Percentiles rank a stretch among this genome's conserved stretches.
Evolutionary conservation across 1,140 invertebrate species (phyloP).

Genomic region (Drosophila pseudoobscura): DNA sequence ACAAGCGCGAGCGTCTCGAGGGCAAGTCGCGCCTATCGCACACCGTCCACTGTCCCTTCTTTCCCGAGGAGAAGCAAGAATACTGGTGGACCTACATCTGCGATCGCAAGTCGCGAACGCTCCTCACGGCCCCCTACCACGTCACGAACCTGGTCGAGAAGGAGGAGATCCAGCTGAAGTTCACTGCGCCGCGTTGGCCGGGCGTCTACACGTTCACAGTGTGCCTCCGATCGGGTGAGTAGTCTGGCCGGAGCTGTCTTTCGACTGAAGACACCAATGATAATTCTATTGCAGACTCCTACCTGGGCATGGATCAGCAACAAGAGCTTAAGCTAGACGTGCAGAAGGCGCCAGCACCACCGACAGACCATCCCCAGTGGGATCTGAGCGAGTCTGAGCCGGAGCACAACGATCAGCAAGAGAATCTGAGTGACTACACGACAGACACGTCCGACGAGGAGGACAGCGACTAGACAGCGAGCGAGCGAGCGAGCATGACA

Average conservation of each 20-base stretch:
- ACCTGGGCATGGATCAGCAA: slow-evolving; percentile 95
- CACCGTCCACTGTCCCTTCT: slow-evolving; percentile 97
- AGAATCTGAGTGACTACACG: slow-evolving; percentile 86
- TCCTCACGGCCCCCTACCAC: slow-evolving; percentile 95
- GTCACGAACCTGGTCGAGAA: slow-evolving; percentile 92
- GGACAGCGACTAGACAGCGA: slow-evolving; percentile 71
- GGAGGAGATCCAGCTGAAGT: slow-evolving; percentile 96
- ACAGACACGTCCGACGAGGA: slow-evolving; percentile 86
- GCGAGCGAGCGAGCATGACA: not conserved
- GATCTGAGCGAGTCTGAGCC: slow-evolving; percentile 97
- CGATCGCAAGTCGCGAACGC: slow-evolving; percentile 94
- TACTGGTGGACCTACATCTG: slow-evolving; percentile 99
- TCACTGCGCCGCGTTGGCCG: slow-evolving; percentile 96
- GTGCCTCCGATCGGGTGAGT: slow-evolving; percentile 90
- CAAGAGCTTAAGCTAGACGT: slow-evolving; percentile 98
- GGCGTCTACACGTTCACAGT: slow-evolving; percentile 97
- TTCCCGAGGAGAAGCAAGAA: slow-evolving; percentile 98
- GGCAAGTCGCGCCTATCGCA: slow-evolving; percentile 97
- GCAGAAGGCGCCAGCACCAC: slow-evolving; percentile 95
- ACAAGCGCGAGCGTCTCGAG: slow-evolving; percentile 94
- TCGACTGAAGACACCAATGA: not conserved
- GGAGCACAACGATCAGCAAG: slow-evolving; percentile 87
- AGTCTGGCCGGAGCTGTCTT: not conserved
- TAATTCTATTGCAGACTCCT: slow-evolving; percentile 89
- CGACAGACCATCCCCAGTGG: slow-evolving; percentile 97